Evolutionary conservation across 35 echinoderm and acorn worm species (phyloP).

Genomic region (Lytechinus pictus): DNA sequence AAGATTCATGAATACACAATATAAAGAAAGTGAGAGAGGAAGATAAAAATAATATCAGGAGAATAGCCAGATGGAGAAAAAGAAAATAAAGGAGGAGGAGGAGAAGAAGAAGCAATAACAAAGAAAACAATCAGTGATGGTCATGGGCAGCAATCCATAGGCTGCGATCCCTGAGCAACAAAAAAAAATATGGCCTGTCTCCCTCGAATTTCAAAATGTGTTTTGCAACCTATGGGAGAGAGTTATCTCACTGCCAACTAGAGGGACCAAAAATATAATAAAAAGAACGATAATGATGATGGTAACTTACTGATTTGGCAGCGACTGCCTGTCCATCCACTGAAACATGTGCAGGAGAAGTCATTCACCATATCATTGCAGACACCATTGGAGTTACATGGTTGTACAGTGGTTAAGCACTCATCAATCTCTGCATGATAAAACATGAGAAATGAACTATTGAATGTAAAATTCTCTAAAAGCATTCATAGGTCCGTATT

Average conservation of each 20-base stretch:
- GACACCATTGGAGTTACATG: not conserved
- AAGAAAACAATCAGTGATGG: no score
- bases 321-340: not conserved
- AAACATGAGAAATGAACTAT: not conserved
- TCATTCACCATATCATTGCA: not conserved
- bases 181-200: no score
- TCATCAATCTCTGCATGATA: slow-evolving; percentile 30
- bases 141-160: no score
- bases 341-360: not conserved
- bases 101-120: not conserved
- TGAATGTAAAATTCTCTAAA: no score
- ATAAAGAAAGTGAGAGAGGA: not conserved
- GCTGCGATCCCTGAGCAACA: no score
- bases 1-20: no score
- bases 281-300: not conserved
- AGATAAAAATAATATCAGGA: no score
- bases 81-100: not conserved
- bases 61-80: not conserved
- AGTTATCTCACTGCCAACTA: no score
- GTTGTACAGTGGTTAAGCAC: not conserved
- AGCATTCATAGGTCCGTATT: no score
- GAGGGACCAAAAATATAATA: no score
- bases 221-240: no score
- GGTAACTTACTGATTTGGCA: not conserved
- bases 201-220: no score